phyloP scores from a whole-genome alignment of 2,113 vertebrate genomes.

The Cephalopterus ornatus region DNA sequence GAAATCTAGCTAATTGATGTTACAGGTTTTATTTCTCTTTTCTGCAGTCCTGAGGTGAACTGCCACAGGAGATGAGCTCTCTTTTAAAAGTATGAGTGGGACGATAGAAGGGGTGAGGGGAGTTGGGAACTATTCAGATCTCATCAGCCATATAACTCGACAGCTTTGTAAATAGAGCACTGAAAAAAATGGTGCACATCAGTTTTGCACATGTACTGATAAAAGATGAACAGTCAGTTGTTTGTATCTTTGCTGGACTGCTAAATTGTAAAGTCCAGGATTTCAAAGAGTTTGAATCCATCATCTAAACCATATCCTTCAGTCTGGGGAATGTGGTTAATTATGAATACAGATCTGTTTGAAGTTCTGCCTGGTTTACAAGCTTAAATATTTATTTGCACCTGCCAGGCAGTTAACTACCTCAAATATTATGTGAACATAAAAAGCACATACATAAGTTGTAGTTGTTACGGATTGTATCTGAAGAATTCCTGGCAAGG shows the following conservation, averaged over 20 bases:
- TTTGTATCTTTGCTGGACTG: not conserved
- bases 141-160: not conserved
- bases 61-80: not conserved
- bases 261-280: not conserved
- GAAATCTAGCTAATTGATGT: not conserved
- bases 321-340: conserved; percentile 20
- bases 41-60: not conserved
- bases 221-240: not conserved
- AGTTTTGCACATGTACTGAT: not conserved
- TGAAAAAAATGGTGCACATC: not conserved
- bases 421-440: conserved; percentile 3
- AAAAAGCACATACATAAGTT: conserved; percentile 1
- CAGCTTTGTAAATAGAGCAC: not conserved
- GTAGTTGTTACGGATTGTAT: not conserved
- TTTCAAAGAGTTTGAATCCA: conserved; percentile 10
- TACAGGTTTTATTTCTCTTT: not conserved
- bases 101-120: not conserved
- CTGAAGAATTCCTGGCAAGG: not conserved
- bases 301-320: not conserved
- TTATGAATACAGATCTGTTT: not conserved
- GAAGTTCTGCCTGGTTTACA: conserved; percentile 40
- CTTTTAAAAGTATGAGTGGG: not conserved
- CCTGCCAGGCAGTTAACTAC: conserved; percentile 19
- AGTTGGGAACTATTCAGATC: not conserved
- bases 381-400: conserved; percentile 48